A percentile compares a stretch with the other conserved stretches of the same genome.
phyloP scores from a whole-genome alignment of 2,888 invertebrate species.

The Eudasyphora cyanicolor region DNA sequence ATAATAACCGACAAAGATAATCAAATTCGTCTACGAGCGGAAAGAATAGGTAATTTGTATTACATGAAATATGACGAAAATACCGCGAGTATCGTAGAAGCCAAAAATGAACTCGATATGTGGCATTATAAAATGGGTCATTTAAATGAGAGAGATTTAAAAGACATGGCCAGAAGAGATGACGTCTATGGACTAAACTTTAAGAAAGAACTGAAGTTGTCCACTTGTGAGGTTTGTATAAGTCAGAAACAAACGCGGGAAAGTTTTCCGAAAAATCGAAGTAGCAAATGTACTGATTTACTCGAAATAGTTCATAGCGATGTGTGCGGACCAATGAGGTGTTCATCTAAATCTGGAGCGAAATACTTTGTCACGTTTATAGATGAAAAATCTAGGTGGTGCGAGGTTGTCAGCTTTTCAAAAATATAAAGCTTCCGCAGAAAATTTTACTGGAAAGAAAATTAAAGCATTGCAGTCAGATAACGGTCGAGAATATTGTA shows the following conservation, averaged over 20 bases:
- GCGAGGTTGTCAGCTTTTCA: conserved; percentile 53
- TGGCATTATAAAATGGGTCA: conserved; percentile 48
- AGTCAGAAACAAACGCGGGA: conserved; percentile 55
- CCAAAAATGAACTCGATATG: too few relatives aligned
- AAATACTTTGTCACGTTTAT: conserved; percentile 59
- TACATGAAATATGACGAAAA: conserved; percentile 40
- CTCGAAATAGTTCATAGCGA: conserved; percentile 57
- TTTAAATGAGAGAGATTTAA: conserved; percentile 46
- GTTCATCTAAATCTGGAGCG: conserved; percentile 25
- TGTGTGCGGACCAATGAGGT: conserved; percentile 61
- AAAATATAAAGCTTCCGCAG: conserved; percentile 49
- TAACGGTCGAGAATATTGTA: conserved; percentile 65
- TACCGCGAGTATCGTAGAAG: conserved; percentile 26
- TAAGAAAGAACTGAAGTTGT: conserved; percentile 47
- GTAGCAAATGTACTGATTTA: conserved; percentile 36
- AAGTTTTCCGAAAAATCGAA: conserved; percentile 47
- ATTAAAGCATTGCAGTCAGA: conserved; percentile 57
- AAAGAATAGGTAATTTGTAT: conserved; percentile 53
- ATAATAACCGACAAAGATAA: conserved; percentile 35
- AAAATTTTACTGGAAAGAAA: too few relatives aligned
- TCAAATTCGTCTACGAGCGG: conserved; percentile 22
- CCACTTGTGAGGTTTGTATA: conserved; percentile 48
- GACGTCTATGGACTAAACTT: conserved; percentile 44
- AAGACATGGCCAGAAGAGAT: conserved; percentile 44
- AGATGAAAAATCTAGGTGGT: conserved; percentile 53